A percentile compares a stretch with the other conserved stretches of the same genome.
Conservation (phyloP, 2,888 invertebrate genomes). For the Drosophila recens region DNA sequence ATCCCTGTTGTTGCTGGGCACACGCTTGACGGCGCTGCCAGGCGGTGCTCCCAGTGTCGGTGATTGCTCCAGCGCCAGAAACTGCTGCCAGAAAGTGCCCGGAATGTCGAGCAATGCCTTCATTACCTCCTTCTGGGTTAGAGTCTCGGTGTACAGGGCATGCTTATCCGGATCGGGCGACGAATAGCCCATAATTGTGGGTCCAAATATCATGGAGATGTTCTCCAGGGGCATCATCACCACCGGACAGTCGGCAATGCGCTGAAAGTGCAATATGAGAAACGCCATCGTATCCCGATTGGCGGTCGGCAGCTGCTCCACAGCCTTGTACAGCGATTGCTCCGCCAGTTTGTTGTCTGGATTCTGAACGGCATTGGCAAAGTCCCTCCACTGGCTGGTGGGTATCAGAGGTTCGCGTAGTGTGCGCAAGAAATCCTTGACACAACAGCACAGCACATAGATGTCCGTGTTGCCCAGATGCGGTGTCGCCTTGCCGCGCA, state of each 20-base stretch:
- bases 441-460: slow-evolving; percentile 95
- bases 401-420: slow-evolving; percentile 96
- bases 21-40: slow-evolving; percentile 60
- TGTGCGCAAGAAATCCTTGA: slow-evolving; percentile 96
- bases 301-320: slow-evolving; percentile 94
- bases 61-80: slow-evolving; percentile 63
- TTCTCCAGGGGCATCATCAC: slow-evolving; percentile 97
- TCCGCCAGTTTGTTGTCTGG: slow-evolving; percentile 87
- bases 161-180: slow-evolving; percentile 90
- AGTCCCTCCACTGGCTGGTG: slow-evolving; percentile 90
- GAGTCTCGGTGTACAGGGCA: slow-evolving; percentile 91
- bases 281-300: slow-evolving; percentile 98
- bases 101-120: slow-evolving; percentile 90
- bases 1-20: slow-evolving; percentile 72
- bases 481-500: slow-evolving; percentile 94
- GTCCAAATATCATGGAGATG: slow-evolving; percentile 96
- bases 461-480: slow-evolving; percentile 91
- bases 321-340: slow-evolving; percentile 88
- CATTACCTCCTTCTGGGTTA: slow-evolving; percentile 91
- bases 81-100: slow-evolving; percentile 89
- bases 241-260: slow-evolving; percentile 92
- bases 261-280: slow-evolving; percentile 95
- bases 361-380: slow-evolving; percentile 85
- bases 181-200: slow-evolving; percentile 96
- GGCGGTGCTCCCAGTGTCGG: no score